These are phyloP conservation scores for Pleuronectes platessa DNA, from an alignment of 2,113 vertebrate species.

Conservation along the genomic window DNA sequence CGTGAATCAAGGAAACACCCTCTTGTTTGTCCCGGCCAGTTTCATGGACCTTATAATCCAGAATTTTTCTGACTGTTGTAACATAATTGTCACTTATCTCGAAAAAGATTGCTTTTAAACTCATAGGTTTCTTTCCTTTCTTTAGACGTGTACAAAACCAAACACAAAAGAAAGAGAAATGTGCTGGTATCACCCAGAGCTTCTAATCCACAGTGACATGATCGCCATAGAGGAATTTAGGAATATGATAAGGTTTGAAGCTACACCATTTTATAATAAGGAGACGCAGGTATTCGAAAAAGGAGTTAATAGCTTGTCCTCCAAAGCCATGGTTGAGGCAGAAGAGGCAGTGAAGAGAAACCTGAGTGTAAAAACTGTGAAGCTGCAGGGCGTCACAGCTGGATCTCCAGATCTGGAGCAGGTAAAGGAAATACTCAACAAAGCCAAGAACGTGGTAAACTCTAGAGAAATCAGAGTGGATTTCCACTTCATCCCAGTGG, in stretches of 20 bases:
- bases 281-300: too few species aligned
- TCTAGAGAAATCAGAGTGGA: conserved; percentile 28
- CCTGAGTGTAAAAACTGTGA: conserved; percentile 31
- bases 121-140: not conserved
- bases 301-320: too few species aligned
- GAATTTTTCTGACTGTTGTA: too few species aligned
- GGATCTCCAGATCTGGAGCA: conserved; percentile 25
- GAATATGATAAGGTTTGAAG: too few species aligned
- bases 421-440: conserved; percentile 57
- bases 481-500: conserved; percentile 37
- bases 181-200: not conserved
- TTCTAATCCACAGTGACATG: conserved; percentile 25
- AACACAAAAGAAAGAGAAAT: not conserved
- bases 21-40: too few species aligned
- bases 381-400: conserved; percentile 44
- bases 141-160: conserved; percentile 9
- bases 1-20: too few species aligned
- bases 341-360: conserved; percentile 55
- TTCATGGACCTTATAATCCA: too few species aligned
- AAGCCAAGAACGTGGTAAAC: conserved; percentile 50
- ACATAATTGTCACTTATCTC: too few species aligned
- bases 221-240: too few species aligned
- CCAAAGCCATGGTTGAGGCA: too few species aligned
- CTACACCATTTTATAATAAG: too few species aligned
- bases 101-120: too few species aligned